Percentiles rank a stretch among this genome's conserved stretches.
phyloP scores from a whole-genome alignment of 2,113 vertebrate genomes.

The Pterocles burchelli region DNA sequence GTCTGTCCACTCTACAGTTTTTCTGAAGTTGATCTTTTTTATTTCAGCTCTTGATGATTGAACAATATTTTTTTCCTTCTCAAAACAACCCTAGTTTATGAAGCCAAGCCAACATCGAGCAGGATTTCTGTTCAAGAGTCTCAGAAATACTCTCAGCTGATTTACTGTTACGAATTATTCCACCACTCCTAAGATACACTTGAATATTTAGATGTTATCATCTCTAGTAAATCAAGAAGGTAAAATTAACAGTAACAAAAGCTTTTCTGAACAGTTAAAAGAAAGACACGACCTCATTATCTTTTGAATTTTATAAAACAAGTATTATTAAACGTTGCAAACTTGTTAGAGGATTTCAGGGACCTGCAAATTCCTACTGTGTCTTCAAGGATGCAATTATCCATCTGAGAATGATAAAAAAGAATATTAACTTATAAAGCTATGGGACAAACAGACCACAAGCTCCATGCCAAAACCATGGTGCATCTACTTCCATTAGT shows the following conservation, averaged over 20 bases:
- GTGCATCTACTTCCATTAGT: background rate
- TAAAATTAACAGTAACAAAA: constrained; percentile 43
- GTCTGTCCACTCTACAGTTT: background rate
- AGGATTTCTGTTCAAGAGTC: background rate
- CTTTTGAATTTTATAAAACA: constrained; percentile 37
- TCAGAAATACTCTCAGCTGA: constrained; percentile 31
- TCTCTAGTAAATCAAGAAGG: constrained; percentile 19
- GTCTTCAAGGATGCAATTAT: background rate
- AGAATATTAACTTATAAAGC: constrained; percentile 15
- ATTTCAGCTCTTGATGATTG: background rate
- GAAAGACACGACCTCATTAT: background rate
- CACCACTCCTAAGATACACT: background rate
- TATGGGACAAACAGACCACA: constrained; percentile 1
- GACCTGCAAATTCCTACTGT: constrained; percentile 22
- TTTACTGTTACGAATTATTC: constrained; percentile 27
- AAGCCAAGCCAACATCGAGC: background rate
- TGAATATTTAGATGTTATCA: constrained; percentile 14
- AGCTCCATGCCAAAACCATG: background rate
- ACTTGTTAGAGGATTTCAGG: constrained; percentile 7
- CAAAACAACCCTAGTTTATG: background rate
- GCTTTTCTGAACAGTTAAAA: background rate
- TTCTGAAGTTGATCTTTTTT: background rate
- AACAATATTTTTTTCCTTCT: background rate
- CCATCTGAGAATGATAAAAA: constrained; percentile 13
- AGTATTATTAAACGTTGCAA: constrained; percentile 46